Base-by-base conservation (phyloP, 2,113 vertebrate species). In the Saccopteryx leptura region DNA sequence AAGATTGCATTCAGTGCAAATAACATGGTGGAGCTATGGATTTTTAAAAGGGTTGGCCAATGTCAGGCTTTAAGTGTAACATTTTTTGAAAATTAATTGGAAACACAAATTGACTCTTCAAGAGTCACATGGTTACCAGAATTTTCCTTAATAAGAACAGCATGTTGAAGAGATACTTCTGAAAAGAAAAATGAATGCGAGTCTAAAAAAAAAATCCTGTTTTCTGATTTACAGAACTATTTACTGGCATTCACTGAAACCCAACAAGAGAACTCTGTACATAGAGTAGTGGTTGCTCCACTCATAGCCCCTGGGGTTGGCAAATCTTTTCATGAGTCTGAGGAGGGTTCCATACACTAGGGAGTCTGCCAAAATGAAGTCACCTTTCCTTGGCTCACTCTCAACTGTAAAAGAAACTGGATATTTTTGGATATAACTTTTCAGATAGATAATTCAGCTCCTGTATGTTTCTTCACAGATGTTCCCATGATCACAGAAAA, bases 61-160 rank as follows among this genome's bases (percentile, higher is more conserved):
- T 24, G 84, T 87, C 78, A 76, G 50, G 31, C 56, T 88, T 74
- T 84, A 90, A 93, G 71, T 68, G n/a, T 65, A 97, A 95, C 65
- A 72, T 58, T 92, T n/a, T 80, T 68, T 69, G 24, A 96, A 96
- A 86, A 94, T 93, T 97, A 94, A 97, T 75, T 97, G 81, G 92
- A 91, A 97, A 96, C 96, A 95, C 39, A 96, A 97, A 94, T 75
- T 89, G 87, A 93, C 88, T 95, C 83, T 91, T 92, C 6, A n/a
- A 95, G 56, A 93, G 39, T 72, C 63, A 90, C 95, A 93, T 85
- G 31, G 58, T 82, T 96, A 72, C 54, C 58, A 95, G 91, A 94
- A 95, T 86, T 90, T 95, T 92, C 26, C 90, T 92, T 92, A 96
- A 97, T 81, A n/a, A 96, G 58, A 97, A 92, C 81, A 95, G 79